A percentile compares a stretch with the other conserved stretches of the same genome.
phyloP scores from a whole-genome alignment of 2,113 vertebrate species.

The Perognathus longimembris region DNA sequence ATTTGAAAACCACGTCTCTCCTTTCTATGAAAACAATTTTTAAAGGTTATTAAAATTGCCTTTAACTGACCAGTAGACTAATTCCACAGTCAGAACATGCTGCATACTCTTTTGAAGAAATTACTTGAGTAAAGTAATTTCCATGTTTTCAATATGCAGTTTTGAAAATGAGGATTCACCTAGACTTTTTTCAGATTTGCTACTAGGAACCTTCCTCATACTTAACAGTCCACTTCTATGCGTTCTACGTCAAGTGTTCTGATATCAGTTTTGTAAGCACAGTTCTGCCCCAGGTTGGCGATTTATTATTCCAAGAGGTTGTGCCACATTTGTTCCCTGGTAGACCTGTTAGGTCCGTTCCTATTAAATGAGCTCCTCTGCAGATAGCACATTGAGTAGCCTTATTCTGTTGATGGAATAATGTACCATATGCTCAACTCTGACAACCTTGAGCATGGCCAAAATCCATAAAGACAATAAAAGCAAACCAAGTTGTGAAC shows the following conservation, averaged over 20 bases:
- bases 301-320: background rate
- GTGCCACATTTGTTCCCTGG: slow-evolving; percentile 47
- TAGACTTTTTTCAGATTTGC: too few species aligned
- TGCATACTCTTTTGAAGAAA: slow-evolving; percentile 69
- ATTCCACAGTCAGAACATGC: slow-evolving; percentile 71
- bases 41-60: slow-evolving; percentile 71
- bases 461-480: too few species aligned
- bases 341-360: slow-evolving; percentile 32
- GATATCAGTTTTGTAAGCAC: slow-evolving; percentile 57
- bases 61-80: slow-evolving; percentile 71
- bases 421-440: too few species aligned
- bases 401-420: too few species aligned
- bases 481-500: too few species aligned
- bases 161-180: too few species aligned
- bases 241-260: slow-evolving; percentile 23
- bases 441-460: too few species aligned
- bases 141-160: too few species aligned
- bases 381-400: too few species aligned
- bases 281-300: slow-evolving; percentile 69
- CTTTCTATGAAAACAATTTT: slow-evolving; percentile 71
- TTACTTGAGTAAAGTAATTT: slow-evolving; percentile 79
- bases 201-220: too few species aligned
- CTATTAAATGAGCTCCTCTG: too few species aligned
- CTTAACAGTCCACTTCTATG: slow-evolving; percentile 62
- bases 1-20: slow-evolving; percentile 72